Percentiles rank a stretch among this genome's conserved stretches.
Conservation (phyloP, 2,797 vertebrate species). For the Xenops minutus region DNA sequence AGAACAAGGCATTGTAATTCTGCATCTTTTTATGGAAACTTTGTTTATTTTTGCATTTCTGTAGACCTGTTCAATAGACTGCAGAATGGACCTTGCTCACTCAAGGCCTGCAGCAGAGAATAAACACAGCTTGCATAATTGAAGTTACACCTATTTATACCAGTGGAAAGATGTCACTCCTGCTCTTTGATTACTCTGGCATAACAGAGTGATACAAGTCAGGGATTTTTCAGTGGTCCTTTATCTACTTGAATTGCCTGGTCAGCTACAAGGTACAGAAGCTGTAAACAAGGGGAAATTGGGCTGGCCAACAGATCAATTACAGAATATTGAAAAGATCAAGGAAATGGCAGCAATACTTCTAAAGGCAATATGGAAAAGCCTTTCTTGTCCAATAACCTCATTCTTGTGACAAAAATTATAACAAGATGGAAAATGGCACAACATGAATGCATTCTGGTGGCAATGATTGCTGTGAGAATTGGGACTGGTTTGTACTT, state of each 20-base stretch:
- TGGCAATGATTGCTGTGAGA: slow-evolving; percentile 41
- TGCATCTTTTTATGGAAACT: background rate
- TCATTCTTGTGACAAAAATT: slow-evolving; percentile 1
- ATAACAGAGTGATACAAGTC: background rate
- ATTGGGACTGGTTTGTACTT: slow-evolving; percentile 40
- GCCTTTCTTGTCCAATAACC: background rate
- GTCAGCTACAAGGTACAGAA: background rate
- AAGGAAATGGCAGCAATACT: background rate
- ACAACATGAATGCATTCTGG: slow-evolving; percentile 14
- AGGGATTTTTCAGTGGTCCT: background rate
- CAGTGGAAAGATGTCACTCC: background rate
- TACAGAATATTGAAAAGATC: slow-evolving; percentile 32
- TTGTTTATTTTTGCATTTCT: background rate
- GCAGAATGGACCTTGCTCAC: background rate
- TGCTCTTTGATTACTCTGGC: background rate
- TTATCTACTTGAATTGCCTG: background rate
- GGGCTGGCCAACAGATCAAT: slow-evolving; percentile 13
- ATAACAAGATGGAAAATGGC: slow-evolving; percentile 47
- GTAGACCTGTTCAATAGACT: background rate
- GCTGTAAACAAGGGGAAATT: slow-evolving; percentile 21
- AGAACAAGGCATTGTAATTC: rapidly evolving
- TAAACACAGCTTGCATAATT: background rate
- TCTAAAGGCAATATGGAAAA: background rate
- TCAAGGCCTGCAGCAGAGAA: background rate
- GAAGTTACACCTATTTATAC: background rate